Evolutionary conservation across 2,888 invertebrate species (phyloP), one percentile per base, ranked within the genome.

Genomic region (Sturmia bella): DNA sequence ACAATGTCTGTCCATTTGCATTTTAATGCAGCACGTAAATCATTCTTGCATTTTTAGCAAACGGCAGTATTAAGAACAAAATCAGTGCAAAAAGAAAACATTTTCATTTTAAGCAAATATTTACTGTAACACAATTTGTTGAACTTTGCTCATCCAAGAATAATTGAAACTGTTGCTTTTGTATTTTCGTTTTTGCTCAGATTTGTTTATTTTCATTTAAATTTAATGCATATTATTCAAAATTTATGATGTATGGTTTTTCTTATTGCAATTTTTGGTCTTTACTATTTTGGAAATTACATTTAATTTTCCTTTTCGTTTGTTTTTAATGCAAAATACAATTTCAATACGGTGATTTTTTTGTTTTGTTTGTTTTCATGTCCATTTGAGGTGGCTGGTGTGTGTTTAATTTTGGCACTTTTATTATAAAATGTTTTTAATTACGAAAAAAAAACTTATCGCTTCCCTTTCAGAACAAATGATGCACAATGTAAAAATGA

Each of bases 111-210:
- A 63, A 73, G 45, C 37, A 73, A 64, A 64, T 64, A 75, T 75
- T 75, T 66, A 41, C 66, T 75, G 57, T 39, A 75, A 50, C 27
- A 66, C 19, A 68, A 75, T 48, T 74, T 74, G 73, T 74, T 68
- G 66, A 75, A 75, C 66, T 75, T 75, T 75, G 75, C 59, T 52
- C 52, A 68, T 75, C 50, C 68, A 68, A 75, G 68, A 59, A 66
- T 59, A 66, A 41, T 66, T 41, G 68, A 52, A 75, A 64, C 17
- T 54, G 39, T 52, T 52, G 19, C 7, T 52, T n/a, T 13, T 39
- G 6, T 27, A 27, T 57, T 57, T 57, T 59, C 4, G 21, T 52
- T 15, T 7, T 50, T 57, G 39, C n/a, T n/a, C n/a, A n/a, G n/a
- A n/a, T 32, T 32, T 32, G 32, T 66, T 75, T 66, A 57, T 66